Evolutionary conservation across 2,888 invertebrate species (phyloP), one percentile per base, ranked within the genome.

Genomic region (Carcina quercana): DNA sequence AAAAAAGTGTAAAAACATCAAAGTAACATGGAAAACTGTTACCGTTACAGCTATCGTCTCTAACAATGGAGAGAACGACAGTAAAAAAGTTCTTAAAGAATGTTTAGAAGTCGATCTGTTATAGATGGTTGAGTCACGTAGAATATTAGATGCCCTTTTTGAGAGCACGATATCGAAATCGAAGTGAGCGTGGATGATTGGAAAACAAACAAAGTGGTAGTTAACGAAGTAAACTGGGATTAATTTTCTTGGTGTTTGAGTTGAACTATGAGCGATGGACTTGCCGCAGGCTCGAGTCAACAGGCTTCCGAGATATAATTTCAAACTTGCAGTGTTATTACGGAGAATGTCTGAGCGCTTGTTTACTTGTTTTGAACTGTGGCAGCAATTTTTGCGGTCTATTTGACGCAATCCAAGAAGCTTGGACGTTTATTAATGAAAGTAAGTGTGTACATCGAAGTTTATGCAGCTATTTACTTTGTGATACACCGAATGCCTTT

Each of bases 81-180:
- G 52, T 59, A 72, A 67, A 75, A 59, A 54, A 54, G 47, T 39
- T 51, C 63, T 58, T 69, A 73, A 72, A 71, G 69, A 66, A 67
- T 66, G 59, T 67, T 60, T 54, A 58, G 50, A 65, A 63, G 53
- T 56, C 60, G 59, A 63, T 63, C 64, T 66, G 12, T 24, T n/a
- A 11, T 57, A 53, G 46, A 42, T 39, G 47, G 50, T 54, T 54
- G 55, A 71, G 79, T 80, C 80, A 79, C 80, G 80, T 79, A 80
- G 65, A 75, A 74, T 76, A 80, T 79, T 72, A 73, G 63, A 60
- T 46, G 63, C 59, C 56, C 53, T 63, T 64, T 53, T 48, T 47
- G 53, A 48, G 54, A 58, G 59, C 48, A 52, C 53, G 56, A 61
- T 58, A 52, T 51, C 43, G 40, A 45, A 51, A 50, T 49, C 34